Conservation (phyloP, 2,888 invertebrate genomes). For the Autographa pulchrina region DNA sequence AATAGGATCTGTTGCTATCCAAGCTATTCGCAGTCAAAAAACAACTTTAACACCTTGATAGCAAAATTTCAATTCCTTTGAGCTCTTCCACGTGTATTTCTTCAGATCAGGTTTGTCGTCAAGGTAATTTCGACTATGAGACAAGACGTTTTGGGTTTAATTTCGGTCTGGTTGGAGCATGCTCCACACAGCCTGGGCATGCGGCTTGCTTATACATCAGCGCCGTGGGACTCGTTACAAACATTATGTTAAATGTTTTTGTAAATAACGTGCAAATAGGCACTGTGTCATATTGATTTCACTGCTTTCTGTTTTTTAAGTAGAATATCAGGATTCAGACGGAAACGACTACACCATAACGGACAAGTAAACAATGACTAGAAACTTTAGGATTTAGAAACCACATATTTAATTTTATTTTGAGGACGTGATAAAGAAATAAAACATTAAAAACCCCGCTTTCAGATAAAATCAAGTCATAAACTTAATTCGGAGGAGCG, state of each 20-base stretch:
- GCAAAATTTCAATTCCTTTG: constrained; percentile 53
- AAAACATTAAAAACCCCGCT: constrained; percentile 2
- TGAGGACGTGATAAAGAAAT: neutral
- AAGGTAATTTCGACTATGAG: constrained; percentile 61
- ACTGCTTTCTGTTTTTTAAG: constrained; percentile 18
- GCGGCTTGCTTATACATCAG: constrained; percentile 64
- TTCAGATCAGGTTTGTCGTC: constrained; percentile 38
- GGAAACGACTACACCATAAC: neutral
- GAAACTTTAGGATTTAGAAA: neutral
- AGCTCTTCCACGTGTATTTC: constrained; percentile 42
- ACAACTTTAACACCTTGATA: constrained; percentile 50
- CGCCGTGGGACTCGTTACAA: constrained; percentile 61
- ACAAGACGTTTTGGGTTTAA: constrained; percentile 47
- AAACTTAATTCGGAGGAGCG: constrained; percentile 3
- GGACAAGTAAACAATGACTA: neutral
- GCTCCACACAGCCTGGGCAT: constrained; percentile 62
- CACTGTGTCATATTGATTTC: constrained; percentile 41
- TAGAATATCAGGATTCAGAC: constrained; percentile 16
- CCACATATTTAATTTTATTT: neutral
- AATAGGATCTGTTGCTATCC: constrained; percentile 71
- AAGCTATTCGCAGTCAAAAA: constrained; percentile 55
- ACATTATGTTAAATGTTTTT: constrained; percentile 67
- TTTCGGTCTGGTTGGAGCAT: constrained; percentile 42
- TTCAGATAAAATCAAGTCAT: constrained; percentile 14
- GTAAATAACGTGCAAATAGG: constrained; percentile 67